A percentile compares a stretch with the other conserved stretches of the same genome.
These are phyloP conservation scores for Pogonomyrmex barbatus DNA, from an alignment of 1,140 invertebrate genomes.

Conservation along the genomic window DNA sequence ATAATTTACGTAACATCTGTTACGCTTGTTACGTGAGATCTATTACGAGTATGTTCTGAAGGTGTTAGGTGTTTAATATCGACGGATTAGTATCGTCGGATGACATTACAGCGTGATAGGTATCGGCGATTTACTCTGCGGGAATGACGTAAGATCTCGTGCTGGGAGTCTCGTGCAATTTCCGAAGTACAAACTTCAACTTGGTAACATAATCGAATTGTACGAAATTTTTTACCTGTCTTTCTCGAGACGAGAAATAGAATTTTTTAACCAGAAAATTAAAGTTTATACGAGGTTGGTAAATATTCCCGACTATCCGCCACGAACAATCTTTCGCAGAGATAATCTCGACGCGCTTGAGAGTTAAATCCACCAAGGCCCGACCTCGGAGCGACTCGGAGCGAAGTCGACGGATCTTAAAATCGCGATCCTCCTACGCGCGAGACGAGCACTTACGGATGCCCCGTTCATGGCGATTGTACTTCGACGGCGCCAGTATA, in stretches of 20 bases:
- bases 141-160: not conserved
- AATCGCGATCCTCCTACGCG: not conserved
- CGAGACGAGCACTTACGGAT: slow-evolving; percentile 71
- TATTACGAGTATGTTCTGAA: not conserved
- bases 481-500: slow-evolving; percentile 58
- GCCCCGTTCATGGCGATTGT: slow-evolving; percentile 72
- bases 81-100: not conserved
- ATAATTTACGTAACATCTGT: not conserved
- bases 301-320: not conserved
- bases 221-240: not conserved
- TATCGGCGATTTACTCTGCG: not conserved
- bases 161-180: not conserved
- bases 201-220: not conserved
- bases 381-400: not conserved
- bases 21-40: not conserved
- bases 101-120: not conserved
- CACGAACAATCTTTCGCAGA: not conserved
- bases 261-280: not conserved
- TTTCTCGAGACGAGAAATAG: not conserved
- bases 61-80: not conserved
- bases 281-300: not conserved
- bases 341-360: not conserved
- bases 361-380: not conserved
- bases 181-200: not conserved
- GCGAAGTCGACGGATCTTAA: not conserved